Evolutionary conservation across 1,140 invertebrate species (phyloP).

Genomic region (Zaprionus camerounensis): DNA sequence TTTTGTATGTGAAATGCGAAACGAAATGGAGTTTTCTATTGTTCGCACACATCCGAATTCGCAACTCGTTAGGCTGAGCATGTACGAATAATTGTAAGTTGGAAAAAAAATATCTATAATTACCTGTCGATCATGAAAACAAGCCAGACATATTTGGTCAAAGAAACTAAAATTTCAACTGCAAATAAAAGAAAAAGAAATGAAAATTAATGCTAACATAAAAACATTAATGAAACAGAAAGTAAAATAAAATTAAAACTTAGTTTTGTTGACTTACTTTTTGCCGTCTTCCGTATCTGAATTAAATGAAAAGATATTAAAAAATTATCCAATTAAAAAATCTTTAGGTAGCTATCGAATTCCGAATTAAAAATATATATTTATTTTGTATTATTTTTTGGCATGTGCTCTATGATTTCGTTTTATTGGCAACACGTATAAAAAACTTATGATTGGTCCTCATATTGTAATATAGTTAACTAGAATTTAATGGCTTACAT

Average conservation of each 20-base stretch:
- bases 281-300: background rate
- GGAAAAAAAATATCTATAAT: background rate
- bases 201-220: background rate
- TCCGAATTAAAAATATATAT: background rate
- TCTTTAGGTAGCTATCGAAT: background rate
- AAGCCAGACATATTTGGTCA: background rate
- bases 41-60: background rate
- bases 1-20: conserved; percentile 41
- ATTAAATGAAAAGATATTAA: background rate
- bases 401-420: conserved; percentile 35
- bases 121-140: background rate
- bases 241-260: conserved; percentile 6
- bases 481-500: conserved; percentile 18
- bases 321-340: background rate
- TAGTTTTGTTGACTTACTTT: background rate
- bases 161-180: conserved; percentile 8
- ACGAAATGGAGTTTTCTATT: conserved; percentile 33
- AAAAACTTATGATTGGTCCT: conserved; percentile 67
- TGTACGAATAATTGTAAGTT: background rate
- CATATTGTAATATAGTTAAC: conserved; percentile 5
- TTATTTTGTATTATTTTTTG: conserved; percentile 21
- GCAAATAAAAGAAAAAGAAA: conserved; percentile 8
- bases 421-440: conserved; percentile 71
- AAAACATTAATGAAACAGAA: background rate
- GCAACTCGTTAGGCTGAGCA: background rate